A percentile compares a stretch with the other conserved stretches of the same genome.
Conservation (phyloP, 2,888 invertebrate genomes). For the Diadegma fenestrale region DNA sequence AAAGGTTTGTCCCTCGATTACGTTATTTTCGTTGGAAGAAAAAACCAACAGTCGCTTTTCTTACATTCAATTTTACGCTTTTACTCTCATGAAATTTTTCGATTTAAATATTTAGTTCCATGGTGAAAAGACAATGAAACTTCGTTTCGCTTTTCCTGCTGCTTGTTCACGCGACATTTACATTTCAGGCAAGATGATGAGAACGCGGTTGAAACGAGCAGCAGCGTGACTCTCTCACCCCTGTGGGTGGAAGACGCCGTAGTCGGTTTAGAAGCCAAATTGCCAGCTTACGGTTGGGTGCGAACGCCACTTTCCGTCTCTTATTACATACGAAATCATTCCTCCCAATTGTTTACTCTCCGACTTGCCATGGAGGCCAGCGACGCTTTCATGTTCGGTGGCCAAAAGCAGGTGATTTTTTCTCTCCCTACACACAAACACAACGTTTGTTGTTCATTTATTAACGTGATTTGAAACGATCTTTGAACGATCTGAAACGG, state of each 20-base stretch:
- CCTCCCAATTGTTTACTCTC: conserved; percentile 90
- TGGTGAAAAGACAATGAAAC: not conserved
- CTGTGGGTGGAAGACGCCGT: conserved; percentile 88
- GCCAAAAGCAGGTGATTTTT: conserved; percentile 92
- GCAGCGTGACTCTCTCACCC: conserved; percentile 87
- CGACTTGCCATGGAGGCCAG: conserved; percentile 92
- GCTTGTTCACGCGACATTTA: not conserved
- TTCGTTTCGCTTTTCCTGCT: not conserved
- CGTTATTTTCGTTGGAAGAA: not conserved
- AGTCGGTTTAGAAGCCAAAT: conserved; percentile 87
- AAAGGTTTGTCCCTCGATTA: conserved; percentile 82
- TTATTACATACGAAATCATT: conserved; percentile 91
- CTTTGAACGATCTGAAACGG: not conserved
- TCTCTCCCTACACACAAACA: not conserved
- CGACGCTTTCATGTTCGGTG: conserved; percentile 98
- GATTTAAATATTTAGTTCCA: not conserved
- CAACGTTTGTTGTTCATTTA: conserved; percentile 2
- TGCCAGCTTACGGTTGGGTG: conserved; percentile 92
- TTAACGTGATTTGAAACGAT: not conserved
- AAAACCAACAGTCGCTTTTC: not conserved
- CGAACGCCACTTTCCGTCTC: conserved; percentile 90
- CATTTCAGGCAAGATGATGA: conserved; percentile 77
- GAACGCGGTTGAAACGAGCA: conserved; percentile 82
- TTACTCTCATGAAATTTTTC: too few species aligned
- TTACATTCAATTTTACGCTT: not conserved